A percentile compares a stretch with the other conserved stretches of the same genome.
phyloP scores from a whole-genome alignment of 2,113 vertebrate genomes.

The Trematocara nigrifrons region DNA sequence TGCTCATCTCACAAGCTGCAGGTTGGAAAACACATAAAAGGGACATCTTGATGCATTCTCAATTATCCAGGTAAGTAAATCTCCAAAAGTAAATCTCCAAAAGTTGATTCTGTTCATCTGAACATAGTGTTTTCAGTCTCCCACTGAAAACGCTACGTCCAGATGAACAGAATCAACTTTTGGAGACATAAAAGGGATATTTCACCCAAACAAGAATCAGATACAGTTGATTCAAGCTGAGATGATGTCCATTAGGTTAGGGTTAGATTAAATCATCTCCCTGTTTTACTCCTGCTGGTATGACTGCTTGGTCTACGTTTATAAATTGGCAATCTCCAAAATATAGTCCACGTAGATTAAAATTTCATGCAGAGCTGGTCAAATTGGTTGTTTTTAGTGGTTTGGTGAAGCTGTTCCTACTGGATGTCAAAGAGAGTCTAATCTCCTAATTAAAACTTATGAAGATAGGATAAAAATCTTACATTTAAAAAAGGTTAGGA shows the following conservation, averaged over 20 bases:
- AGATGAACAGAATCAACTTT: background rate
- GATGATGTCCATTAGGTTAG: background rate
- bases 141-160: background rate
- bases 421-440: background rate
- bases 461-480: background rate
- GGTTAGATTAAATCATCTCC: background rate
- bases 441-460: background rate
- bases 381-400: background rate
- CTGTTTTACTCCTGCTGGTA: background rate
- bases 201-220: background rate
- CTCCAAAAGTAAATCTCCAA: background rate
- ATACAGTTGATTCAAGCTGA: background rate
- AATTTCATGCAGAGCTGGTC: background rate
- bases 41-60: background rate
- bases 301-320: background rate
- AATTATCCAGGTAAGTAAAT: background rate
- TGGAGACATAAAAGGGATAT: background rate
- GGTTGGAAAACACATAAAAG: background rate
- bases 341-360: background rate
- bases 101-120: background rate
- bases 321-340: background rate
- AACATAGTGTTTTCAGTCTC: background rate
- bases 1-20: conserved; percentile 85
- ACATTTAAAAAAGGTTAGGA: background rate
- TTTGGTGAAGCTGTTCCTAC: background rate